These are phyloP conservation scores for Thysanoteuthis rhombus DNA, from an alignment of 2,888 invertebrate genomes.

Conservation along the genomic window DNA sequence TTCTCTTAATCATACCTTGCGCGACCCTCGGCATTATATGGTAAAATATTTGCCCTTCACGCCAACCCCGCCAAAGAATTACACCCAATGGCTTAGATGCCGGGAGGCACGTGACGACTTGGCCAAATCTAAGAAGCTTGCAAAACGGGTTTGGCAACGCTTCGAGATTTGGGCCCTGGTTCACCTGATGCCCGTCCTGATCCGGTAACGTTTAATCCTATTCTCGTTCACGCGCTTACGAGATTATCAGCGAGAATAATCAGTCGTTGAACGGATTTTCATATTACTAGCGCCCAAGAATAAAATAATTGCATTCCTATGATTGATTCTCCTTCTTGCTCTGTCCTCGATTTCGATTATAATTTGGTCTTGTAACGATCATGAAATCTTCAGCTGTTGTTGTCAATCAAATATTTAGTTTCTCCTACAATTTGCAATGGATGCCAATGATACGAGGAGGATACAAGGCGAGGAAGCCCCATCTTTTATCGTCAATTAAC, in stretches of 20 bases:
- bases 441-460: background rate
- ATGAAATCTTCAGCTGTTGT: background rate
- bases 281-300: background rate
- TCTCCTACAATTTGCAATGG: background rate
- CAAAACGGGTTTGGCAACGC: background rate
- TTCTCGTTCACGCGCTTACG: background rate
- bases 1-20: background rate
- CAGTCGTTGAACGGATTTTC: background rate
- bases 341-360: background rate
- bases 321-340: background rate
- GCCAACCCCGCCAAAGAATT: background rate
- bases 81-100: background rate
- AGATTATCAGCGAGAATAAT: background rate
- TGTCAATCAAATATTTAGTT: background rate
- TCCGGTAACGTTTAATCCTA: constrained; percentile 12
- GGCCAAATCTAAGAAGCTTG: background rate
- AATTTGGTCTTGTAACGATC: background rate
- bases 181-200: background rate
- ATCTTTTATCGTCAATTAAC: background rate
- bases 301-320: background rate
- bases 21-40: background rate
- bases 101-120: background rate
- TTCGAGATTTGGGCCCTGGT: background rate
- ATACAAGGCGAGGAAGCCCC: background rate
- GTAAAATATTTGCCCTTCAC: background rate